These are phyloP conservation scores for Columbina picui DNA, from an alignment of 2,113 vertebrate species.

Conservation along the genomic window DNA sequence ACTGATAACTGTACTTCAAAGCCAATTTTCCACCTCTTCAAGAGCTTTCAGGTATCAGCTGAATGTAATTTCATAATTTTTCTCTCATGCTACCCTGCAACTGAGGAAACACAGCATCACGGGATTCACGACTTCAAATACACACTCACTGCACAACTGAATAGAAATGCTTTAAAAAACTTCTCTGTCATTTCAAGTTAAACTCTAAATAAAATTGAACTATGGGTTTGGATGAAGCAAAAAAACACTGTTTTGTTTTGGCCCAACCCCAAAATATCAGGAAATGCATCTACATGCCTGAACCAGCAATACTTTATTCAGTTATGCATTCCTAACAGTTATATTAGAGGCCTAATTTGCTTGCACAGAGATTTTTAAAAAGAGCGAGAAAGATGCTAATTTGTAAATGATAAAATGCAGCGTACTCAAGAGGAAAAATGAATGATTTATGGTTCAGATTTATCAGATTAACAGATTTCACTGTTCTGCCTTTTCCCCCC, in stretches of 20 bases:
- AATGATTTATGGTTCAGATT: slow-evolving; percentile 12
- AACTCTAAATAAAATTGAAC: neutral
- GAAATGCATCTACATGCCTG: neutral
- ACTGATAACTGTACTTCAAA: neutral
- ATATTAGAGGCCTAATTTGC: neutral
- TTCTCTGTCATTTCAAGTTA: neutral
- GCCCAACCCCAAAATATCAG: accelerated
- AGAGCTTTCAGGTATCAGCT: neutral
- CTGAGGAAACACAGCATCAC: neutral
- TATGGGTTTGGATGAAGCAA: neutral
- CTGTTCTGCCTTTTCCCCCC: neutral
- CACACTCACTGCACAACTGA: accelerated
- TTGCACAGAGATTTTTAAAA: neutral
- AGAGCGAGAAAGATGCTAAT: slow-evolving; percentile 7
- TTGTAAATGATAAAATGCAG: slow-evolving; percentile 11
- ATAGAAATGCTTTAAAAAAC: neutral
- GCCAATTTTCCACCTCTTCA: neutral
- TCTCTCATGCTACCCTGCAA: neutral
- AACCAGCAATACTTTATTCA: neutral
- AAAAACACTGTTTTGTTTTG: neutral
- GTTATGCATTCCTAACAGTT: neutral
- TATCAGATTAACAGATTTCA: slow-evolving; percentile 2
- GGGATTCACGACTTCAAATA: neutral
- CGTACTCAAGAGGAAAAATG: neutral
- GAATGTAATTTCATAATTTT: neutral